Percentiles rank a stretch among this genome's conserved stretches.
Evolutionary conservation across 2,113 vertebrate species (phyloP).

Genomic region (Chaenogobius annularis): DNA sequence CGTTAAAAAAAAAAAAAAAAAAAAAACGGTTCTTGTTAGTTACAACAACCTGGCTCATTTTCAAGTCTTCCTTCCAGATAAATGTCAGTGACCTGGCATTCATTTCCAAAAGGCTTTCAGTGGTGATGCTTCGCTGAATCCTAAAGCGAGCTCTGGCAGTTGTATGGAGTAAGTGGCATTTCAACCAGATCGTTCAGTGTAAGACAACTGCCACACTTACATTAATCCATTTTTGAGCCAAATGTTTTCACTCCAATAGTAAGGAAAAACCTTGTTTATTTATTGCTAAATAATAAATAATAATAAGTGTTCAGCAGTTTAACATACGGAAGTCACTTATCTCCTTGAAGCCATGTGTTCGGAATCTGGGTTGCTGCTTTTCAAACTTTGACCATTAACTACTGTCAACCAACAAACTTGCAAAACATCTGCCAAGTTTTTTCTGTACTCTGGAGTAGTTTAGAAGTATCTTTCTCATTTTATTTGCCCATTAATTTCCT

Average conservation of each 20-base stretch:
- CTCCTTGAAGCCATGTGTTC: neutral
- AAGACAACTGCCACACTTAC: slow-evolving; percentile 17
- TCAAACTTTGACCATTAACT: neutral
- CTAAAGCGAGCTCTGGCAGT: slow-evolving; percentile 26
- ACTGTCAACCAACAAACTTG: neutral
- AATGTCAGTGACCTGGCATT: slow-evolving; percentile 43
- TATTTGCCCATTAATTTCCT: neutral
- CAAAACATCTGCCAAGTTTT: neutral
- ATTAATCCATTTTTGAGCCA: slow-evolving; percentile 31
- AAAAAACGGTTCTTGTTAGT: slow-evolving; percentile 23
- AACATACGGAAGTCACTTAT: neutral
- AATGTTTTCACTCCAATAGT: slow-evolving; percentile 1
- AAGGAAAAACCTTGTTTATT: no score
- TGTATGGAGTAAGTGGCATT: slow-evolving; percentile 40
- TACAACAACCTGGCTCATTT: slow-evolving; percentile 44
- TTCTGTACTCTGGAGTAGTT: neutral
- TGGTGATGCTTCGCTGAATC: slow-evolving; percentile 40
- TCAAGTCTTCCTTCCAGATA: slow-evolving; percentile 38
- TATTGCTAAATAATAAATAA: no score
- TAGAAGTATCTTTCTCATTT: neutral
- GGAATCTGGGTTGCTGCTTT: neutral
- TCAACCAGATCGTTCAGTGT: slow-evolving; percentile 45
- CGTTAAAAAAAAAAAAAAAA: no score
- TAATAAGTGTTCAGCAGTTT: neutral
- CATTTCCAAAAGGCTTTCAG: slow-evolving; percentile 43